A percentile compares a stretch with the other conserved stretches of the same genome.
These are phyloP conservation scores for Hypsopygia costalis DNA, from an alignment of 2,888 invertebrate species.

Conservation along the genomic window DNA sequence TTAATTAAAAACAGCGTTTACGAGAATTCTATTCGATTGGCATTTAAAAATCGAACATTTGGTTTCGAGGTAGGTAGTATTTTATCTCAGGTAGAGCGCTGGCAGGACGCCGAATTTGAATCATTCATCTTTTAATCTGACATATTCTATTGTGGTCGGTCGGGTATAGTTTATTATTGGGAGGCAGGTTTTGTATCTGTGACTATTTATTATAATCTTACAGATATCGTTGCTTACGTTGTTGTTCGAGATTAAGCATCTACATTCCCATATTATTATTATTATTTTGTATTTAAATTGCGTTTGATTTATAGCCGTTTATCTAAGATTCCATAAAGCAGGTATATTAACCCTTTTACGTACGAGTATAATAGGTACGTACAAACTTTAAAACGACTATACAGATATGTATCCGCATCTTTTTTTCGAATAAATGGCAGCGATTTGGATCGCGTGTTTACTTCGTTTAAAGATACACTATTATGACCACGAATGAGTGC, in stretches of 20 bases:
- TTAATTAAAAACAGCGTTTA: conserved; percentile 56
- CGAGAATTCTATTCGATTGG: conserved; percentile 31
- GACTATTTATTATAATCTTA: conserved; percentile 39
- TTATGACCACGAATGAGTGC: no score
- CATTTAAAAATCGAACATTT: conserved; percentile 23
- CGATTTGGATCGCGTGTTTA: no score
- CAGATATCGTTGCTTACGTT: neutral
- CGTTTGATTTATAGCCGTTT: neutral
- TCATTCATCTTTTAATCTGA: conserved; percentile 79
- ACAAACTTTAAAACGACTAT: no score
- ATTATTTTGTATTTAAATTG: neutral
- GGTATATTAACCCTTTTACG: no score
- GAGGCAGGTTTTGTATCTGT: conserved; percentile 28
- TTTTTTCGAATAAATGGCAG: no score
- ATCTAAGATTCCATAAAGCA: neutral
- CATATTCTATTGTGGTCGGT: conserved; percentile 65
- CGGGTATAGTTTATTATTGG: conserved; percentile 41
- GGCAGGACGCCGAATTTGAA: conserved; percentile 59
- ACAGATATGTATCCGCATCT: no score
- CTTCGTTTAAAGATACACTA: no score
- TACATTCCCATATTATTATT: neutral
- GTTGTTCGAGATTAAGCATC: neutral
- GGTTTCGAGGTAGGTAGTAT: conserved; percentile 25
- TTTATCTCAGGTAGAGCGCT: conserved; percentile 54
- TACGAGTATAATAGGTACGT: no score